A percentile compares a stretch with the other conserved stretches of the same genome.
Conservation (phyloP, 53 echinoderm and acorn worm genomes). For the Antedon mediterranea region DNA sequence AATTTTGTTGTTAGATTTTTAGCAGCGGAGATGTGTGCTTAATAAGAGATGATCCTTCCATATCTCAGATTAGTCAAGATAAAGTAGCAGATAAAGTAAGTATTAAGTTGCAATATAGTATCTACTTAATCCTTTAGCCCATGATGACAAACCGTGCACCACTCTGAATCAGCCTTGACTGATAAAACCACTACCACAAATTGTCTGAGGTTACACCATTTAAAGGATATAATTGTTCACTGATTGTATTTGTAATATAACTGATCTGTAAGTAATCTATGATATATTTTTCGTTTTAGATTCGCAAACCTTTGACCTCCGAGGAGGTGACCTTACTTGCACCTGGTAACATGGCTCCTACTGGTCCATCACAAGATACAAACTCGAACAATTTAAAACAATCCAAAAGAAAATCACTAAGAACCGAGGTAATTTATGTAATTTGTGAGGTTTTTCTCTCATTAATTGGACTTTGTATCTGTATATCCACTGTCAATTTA, state of each 20-base stretch:
- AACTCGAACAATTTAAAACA: constrained; percentile 17
- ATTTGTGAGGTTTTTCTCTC: no score
- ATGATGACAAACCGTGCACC: constrained; percentile 65
- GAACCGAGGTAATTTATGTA: constrained; percentile 35
- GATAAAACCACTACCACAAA: neutral
- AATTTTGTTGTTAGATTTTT: neutral
- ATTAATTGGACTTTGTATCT: no score
- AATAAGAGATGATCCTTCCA: constrained; percentile 66
- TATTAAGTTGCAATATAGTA: no score
- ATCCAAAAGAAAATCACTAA: constrained; percentile 44
- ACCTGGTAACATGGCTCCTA: constrained; percentile 45
- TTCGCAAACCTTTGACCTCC: constrained; percentile 47
- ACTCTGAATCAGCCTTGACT: constrained; percentile 25
- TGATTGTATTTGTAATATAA: constrained; percentile 3
- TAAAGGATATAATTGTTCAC: no score
- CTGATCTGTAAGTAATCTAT: neutral
- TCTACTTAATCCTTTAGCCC: constrained; percentile 14
- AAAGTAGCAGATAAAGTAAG: constrained; percentile 69
- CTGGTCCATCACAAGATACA: constrained; percentile 25
- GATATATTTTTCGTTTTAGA: constrained; percentile 13
- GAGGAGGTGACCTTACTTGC: constrained; percentile 53
- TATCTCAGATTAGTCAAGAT: constrained; percentile 11
- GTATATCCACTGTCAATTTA: no score
- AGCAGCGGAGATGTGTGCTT: constrained; percentile 45
- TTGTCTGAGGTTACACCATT: neutral